A percentile compares a stretch with the other conserved stretches of the same genome.
Evolutionary conservation across 2,888 invertebrate species (phyloP).

Genomic region (Agriopis leucophaearia): DNA sequence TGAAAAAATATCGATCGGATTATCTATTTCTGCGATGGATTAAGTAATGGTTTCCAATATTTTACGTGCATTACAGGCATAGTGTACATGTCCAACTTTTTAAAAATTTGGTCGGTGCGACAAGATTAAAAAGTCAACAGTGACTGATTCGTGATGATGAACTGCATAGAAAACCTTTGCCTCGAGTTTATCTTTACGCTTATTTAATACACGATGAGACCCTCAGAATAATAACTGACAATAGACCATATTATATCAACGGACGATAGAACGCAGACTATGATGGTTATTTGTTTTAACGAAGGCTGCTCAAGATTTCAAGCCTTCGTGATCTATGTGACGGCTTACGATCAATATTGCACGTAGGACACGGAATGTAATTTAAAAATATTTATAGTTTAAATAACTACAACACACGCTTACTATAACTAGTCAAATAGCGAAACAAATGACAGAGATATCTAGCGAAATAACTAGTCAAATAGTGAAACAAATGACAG

Average conservation of each 20-base stretch:
- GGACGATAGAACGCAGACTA: neutral
- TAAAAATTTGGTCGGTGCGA: neutral
- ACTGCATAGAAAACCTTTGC: neutral
- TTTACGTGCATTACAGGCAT: too few species aligned
- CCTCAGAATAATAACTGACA: too few species aligned
- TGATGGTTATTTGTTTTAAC: slow-evolving; percentile 38
- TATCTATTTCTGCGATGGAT: too few species aligned
- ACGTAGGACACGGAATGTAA: neutral
- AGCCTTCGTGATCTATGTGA: slow-evolving; percentile 38
- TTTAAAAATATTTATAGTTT: neutral
- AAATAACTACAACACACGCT: too few species aligned
- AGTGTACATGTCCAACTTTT: neutral
- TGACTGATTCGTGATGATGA: neutral
- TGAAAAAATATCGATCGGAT: too few species aligned
- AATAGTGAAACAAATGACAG: too few species aligned
- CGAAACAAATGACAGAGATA: too few species aligned
- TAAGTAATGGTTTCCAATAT: too few species aligned
- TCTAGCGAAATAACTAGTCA: too few species aligned
- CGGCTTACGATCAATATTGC: neutral
- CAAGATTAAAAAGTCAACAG: neutral
- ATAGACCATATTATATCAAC: neutral
- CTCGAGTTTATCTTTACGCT: neutral
- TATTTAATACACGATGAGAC: too few species aligned
- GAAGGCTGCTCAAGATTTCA: slow-evolving; percentile 34
- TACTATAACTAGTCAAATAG: too few species aligned